These are phyloP conservation scores for Tylochromis polylepis DNA, from an alignment of 2,113 vertebrate species.

Conservation along the genomic window DNA sequence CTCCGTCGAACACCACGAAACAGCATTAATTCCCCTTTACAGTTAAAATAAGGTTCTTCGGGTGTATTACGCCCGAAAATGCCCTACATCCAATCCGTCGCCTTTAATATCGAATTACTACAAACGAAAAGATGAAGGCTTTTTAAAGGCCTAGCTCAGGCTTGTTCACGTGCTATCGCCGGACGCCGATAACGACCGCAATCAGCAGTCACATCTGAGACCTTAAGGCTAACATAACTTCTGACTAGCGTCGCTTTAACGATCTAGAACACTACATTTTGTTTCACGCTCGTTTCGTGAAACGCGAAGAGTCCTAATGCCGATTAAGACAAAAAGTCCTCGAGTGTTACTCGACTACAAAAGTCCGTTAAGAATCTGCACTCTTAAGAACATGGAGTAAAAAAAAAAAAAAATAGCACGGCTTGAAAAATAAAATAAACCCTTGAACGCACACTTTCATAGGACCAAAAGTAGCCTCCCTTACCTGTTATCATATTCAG, in stretches of 20 bases:
- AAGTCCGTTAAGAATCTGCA: not conserved
- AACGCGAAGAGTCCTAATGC: not conserved
- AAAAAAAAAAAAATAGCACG: not conserved
- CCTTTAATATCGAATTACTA: accelerated
- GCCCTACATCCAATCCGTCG: accelerated
- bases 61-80: accelerated
- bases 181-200: not conserved
- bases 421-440: not conserved
- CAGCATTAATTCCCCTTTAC: accelerated
- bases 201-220: too few species aligned
- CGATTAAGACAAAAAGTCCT: not conserved
- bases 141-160: not conserved
- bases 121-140: accelerated
- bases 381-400: not conserved
- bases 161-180: slow-evolving; percentile 43
- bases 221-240: not conserved
- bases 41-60: accelerated
- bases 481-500: slow-evolving; percentile 77
- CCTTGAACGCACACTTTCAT: accelerated
- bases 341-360: not conserved
- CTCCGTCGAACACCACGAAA: not conserved
- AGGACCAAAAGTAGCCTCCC: not conserved
- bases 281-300: not conserved
- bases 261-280: not conserved
- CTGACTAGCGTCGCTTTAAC: accelerated